Conservation (phyloP, 2,113 vertebrate species). For the Cyprinodon brontotheroides region DNA sequence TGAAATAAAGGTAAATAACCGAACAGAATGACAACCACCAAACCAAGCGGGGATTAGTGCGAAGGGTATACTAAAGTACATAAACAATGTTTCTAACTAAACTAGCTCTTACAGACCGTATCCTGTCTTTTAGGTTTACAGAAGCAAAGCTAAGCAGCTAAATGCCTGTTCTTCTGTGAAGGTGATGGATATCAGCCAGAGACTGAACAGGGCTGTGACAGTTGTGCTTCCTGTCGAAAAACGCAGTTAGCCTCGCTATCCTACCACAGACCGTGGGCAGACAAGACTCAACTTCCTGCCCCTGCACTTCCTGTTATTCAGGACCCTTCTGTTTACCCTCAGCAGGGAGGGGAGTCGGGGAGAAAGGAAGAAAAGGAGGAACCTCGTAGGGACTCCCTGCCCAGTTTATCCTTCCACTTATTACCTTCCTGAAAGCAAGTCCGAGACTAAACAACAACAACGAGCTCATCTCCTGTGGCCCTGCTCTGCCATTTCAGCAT, state of each 20-base stretch:
- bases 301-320: slow-evolving; percentile 82
- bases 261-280: slow-evolving; percentile 73
- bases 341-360: slow-evolving; percentile 34
- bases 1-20: not conserved
- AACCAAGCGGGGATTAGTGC: not conserved
- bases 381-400: slow-evolving; percentile 72
- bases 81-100: not conserved
- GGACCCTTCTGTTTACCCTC: slow-evolving; percentile 68
- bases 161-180: slow-evolving; percentile 28
- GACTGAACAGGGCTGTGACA: slow-evolving; percentile 70
- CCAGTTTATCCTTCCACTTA: slow-evolving; percentile 72
- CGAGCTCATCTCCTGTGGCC: slow-evolving; percentile 65
- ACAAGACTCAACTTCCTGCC: slow-evolving; percentile 80
- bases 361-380: slow-evolving; percentile 59
- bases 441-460: slow-evolving; percentile 82
- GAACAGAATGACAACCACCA: not conserved
- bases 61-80: not conserved
- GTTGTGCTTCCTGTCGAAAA: slow-evolving; percentile 70
- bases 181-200: slow-evolving; percentile 62
- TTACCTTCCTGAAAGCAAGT: slow-evolving; percentile 67
- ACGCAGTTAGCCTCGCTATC: slow-evolving; percentile 55
- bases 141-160: not conserved
- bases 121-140: not conserved
- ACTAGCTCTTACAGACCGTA: not conserved
- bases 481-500: slow-evolving; percentile 63